Conservation (phyloP, 2,113 vertebrate genomes). For the Piprites chloris region DNA sequence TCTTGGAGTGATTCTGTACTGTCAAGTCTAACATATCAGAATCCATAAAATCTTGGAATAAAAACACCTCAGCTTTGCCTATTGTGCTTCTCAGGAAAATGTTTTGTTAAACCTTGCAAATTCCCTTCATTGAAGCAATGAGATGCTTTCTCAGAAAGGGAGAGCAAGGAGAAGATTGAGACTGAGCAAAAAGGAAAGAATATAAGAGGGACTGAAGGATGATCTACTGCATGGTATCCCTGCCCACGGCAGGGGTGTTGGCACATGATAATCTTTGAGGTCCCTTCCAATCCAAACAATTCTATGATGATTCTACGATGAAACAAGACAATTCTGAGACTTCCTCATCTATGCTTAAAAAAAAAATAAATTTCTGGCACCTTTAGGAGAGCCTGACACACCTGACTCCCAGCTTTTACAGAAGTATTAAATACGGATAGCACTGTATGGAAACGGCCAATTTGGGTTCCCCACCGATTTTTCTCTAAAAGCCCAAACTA, state of each 20-base stretch:
- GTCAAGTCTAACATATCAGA: slow-evolving; percentile 11
- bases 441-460: not conserved
- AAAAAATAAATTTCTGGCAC: not conserved
- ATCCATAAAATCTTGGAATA: slow-evolving; percentile 17
- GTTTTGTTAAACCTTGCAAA: not conserved
- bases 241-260: not conserved
- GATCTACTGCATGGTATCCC: not conserved
- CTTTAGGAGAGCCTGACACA: not conserved
- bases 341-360: not conserved
- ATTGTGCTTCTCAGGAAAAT: not conserved
- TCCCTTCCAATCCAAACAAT: not conserved
- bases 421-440: not conserved
- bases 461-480: not conserved
- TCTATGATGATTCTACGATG: not conserved
- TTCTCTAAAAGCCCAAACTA: not conserved
- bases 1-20: slow-evolving; percentile 39
- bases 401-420: not conserved
- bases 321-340: not conserved
- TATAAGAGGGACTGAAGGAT: not conserved
- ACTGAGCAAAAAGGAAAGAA: not conserved
- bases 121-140: not conserved
- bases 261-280: not conserved
- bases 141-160: not conserved
- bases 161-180: not conserved
- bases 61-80: not conserved